A percentile compares a stretch with the other conserved stretches of the same genome.
Conservation (phyloP, 2,888 invertebrate genomes). For the Melieria omissa region DNA sequence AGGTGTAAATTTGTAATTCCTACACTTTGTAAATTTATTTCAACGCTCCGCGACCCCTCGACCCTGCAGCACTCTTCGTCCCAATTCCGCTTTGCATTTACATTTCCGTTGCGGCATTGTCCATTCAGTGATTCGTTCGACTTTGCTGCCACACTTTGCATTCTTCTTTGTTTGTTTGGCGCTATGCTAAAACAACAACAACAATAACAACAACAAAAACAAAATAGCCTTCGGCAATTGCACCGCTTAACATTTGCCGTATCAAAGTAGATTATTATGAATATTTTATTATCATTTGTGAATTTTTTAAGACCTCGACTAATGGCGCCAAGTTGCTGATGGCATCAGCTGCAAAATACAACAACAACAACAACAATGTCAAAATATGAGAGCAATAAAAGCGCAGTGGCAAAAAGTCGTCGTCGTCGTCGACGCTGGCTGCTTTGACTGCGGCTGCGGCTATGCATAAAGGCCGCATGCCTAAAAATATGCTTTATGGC, state of each 20-base stretch:
- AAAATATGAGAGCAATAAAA: slow-evolving; percentile 3
- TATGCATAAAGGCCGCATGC: slow-evolving; percentile 18
- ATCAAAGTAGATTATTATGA: slow-evolving; percentile 60
- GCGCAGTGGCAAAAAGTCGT: slow-evolving; percentile 12
- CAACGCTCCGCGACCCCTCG: neutral
- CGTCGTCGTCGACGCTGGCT: slow-evolving; percentile 3
- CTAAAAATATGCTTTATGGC: slow-evolving; percentile 38
- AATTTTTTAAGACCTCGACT: slow-evolving; percentile 49
- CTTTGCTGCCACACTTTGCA: too few relatives aligned
- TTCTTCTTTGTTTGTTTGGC: too few relatives aligned
- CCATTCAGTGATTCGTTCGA: too few relatives aligned
- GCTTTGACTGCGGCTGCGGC: slow-evolving; percentile 1
- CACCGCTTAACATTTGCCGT: slow-evolving; percentile 59
- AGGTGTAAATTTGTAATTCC: slow-evolving; percentile 22
- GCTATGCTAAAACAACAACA: neutral
- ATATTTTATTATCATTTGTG: slow-evolving; percentile 61
- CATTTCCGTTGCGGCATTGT: slow-evolving; percentile 7
- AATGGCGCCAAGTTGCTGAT: slow-evolving; percentile 42
- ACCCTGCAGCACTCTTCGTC: neutral
- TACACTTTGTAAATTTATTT: slow-evolving; percentile 18
- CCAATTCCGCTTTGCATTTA: neutral
- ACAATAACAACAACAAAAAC: too few relatives aligned
- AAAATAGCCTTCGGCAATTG: slow-evolving; percentile 51
- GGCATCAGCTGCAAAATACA: neutral
- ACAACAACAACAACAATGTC: neutral